phyloP scores from a whole-genome alignment of 2,888 invertebrate species.

The Pristionchus entomophagus region DNA sequence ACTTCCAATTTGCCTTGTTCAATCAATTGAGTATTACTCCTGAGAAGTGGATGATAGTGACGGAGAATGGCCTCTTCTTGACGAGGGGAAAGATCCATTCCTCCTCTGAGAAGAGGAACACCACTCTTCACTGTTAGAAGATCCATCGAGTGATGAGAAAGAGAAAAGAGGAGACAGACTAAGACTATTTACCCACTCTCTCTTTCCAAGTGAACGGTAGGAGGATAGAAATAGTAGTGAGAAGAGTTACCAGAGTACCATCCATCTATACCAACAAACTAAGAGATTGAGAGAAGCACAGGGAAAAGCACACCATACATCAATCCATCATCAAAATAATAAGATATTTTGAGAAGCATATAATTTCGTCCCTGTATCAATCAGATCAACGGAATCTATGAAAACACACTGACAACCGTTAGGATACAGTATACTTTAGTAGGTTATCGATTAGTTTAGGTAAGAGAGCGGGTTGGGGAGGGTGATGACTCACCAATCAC shows the following conservation, averaged over 20 bases:
- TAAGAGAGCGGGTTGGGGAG: background rate
- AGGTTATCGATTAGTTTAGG: background rate
- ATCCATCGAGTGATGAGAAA: background rate
- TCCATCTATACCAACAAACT: conserved; percentile 21
- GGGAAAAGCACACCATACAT: background rate
- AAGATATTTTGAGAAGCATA: too few relatives aligned
- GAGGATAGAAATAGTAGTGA: conserved; percentile 33
- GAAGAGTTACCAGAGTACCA: conserved; percentile 33
- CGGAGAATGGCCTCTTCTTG: conserved; percentile 36
- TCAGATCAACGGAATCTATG: too few relatives aligned
- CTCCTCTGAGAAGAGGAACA: background rate
- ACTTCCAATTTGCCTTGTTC: background rate
- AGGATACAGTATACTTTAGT: too few relatives aligned
- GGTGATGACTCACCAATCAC: conserved; percentile 22
- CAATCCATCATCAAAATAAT: too few relatives aligned
- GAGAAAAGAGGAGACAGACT: background rate
- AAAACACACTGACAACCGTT: background rate
- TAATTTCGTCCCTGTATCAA: too few relatives aligned
- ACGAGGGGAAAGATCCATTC: conserved; percentile 13
- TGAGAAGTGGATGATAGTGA: conserved; percentile 23
- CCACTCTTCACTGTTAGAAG: background rate
- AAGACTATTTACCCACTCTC: conserved; percentile 9
- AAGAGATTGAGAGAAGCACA: background rate
- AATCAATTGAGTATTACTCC: conserved; percentile 12
- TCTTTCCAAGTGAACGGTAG: conserved; percentile 15